Percentiles rank a stretch among this genome's conserved stretches.
phyloP scores from a whole-genome alignment of 2,888 invertebrate genomes.

The Lithophane ornitopus region DNA sequence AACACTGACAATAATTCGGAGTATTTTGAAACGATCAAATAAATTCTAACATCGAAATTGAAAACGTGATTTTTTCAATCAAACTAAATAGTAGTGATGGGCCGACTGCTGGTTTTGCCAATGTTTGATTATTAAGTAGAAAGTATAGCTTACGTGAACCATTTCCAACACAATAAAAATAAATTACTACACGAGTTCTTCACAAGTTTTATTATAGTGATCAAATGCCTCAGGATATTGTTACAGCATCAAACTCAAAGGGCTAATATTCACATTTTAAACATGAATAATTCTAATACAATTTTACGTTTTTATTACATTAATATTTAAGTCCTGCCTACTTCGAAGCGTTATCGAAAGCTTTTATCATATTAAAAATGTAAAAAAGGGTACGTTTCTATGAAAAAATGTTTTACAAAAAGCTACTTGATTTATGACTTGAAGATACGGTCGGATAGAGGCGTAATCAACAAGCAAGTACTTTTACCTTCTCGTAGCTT shows the following conservation, averaged over 20 bases:
- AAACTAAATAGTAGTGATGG: background rate
- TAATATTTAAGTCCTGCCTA: constrained; percentile 2
- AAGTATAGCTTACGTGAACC: background rate
- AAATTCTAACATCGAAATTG: background rate
- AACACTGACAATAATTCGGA: background rate
- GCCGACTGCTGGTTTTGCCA: background rate
- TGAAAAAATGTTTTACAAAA: constrained; percentile 25
- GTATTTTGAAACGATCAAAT: background rate
- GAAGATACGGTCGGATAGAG: constrained; percentile 19
- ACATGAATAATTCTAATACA: background rate
- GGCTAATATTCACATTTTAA: background rate
- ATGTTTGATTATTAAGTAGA: constrained; percentile 3
- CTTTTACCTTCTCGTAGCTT: constrained; percentile 25
- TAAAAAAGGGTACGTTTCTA: constrained; percentile 26
- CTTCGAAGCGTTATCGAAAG: constrained; percentile 9
- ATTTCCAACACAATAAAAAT: background rate
- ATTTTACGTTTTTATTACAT: constrained; percentile 18
- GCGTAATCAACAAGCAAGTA: constrained; percentile 39
- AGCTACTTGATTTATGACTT: constrained; percentile 45
- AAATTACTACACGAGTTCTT: background rate
- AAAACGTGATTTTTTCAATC: background rate
- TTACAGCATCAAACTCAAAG: background rate
- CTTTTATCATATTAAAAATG: constrained; percentile 39
- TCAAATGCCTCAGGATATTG: too few species aligned
- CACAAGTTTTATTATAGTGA: too few species aligned